Evolutionary conservation across 1,140 invertebrate genomes (phyloP).

Genomic region (Muscidifurax raptorellus): DNA sequence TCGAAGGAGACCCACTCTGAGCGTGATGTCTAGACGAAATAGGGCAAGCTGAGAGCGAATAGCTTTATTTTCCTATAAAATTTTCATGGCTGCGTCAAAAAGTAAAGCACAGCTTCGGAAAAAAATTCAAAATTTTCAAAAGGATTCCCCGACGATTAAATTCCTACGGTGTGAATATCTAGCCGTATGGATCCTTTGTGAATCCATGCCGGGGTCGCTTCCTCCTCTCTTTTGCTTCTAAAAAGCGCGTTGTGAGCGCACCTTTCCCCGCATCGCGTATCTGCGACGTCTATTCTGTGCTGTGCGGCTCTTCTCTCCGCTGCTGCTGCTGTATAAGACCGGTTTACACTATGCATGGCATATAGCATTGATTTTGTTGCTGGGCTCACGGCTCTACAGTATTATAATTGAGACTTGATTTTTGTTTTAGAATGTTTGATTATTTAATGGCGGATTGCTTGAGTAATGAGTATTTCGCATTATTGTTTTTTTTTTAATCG

Average conservation of each 20-base stretch:
- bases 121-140: not conserved
- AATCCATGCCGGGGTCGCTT: not conserved
- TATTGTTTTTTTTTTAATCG: too few relatives aligned
- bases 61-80: too few relatives aligned
- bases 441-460: not conserved
- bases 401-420: too few relatives aligned
- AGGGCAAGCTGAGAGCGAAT: too few relatives aligned
- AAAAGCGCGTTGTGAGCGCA: not conserved
- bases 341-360: slow-evolving; percentile 1
- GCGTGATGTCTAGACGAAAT: too few relatives aligned
- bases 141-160: not conserved
- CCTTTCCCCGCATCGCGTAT: slow-evolving; percentile 4
- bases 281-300: not conserved
- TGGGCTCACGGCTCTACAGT: not conserved
- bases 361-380: slow-evolving; percentile 21
- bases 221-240: not conserved
- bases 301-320: not conserved
- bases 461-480: too few relatives aligned
- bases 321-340: not conserved
- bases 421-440: not conserved
- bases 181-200: not conserved
- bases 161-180: not conserved
- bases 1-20: not conserved
- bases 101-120: too few relatives aligned
- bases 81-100: too few relatives aligned